phyloP scores from a whole-genome alignment of 1,140 invertebrate species.

The Teleopsis dalmanni region DNA sequence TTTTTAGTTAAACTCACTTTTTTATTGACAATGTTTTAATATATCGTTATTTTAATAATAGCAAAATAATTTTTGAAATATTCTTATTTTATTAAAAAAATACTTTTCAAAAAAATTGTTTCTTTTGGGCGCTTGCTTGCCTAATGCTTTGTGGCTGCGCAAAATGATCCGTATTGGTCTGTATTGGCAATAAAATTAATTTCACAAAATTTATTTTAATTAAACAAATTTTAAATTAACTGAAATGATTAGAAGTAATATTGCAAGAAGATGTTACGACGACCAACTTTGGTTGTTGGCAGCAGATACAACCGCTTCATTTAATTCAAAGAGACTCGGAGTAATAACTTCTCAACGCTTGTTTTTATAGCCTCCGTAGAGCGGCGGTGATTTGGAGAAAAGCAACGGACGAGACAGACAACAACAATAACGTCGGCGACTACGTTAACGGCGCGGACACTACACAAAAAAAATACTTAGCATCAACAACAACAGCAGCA shows the following conservation, averaged over 20 bases:
- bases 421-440: conserved; percentile 3
- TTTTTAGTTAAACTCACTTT: too few relatives aligned
- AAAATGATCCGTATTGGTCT: too few relatives aligned
- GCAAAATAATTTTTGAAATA: too few relatives aligned
- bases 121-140: too few relatives aligned
- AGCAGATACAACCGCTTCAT: conserved; percentile 44
- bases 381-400: conserved; percentile 12
- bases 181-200: too few relatives aligned
- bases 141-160: too few relatives aligned
- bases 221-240: too few relatives aligned
- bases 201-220: too few relatives aligned
- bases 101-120: too few relatives aligned
- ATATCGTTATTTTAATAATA: too few relatives aligned
- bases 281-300: conserved; percentile 15
- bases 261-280: conserved; percentile 7
- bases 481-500: background rate
- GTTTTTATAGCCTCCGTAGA: conserved; percentile 44
- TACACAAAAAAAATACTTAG: background rate
- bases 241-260: background rate
- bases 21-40: too few relatives aligned
- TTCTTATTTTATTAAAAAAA: too few relatives aligned
- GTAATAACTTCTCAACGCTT: conserved; percentile 42
- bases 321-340: conserved; percentile 45
- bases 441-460: background rate
- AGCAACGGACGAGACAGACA: conserved; percentile 1